Base-by-base conservation (phyloP, 2,113 vertebrate species). In the Smithornis capensis region DNA sequence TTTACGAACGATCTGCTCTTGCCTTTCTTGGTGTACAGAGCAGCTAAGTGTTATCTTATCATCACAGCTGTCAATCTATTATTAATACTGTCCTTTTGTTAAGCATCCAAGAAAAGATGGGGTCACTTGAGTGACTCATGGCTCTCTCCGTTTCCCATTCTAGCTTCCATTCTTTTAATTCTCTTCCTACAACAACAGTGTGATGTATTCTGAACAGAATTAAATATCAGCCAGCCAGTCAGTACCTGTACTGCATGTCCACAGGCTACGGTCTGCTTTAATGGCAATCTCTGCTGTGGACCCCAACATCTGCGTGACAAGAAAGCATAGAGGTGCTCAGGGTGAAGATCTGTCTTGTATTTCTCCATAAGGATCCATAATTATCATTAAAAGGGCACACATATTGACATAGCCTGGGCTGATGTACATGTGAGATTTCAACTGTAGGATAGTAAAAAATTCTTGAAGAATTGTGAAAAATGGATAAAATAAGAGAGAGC, bases 61-160 rank as follows among this genome's bases (percentile, higher is more conserved):
- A 88, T 95, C 90, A 90, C 83, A 94, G 93, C 92, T 97, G 95
- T 87, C 95, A 95, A 95, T 97, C 92, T 97, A 92, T 97, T 97
- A 97, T 97, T 97, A 96, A 97, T 94, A 62, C 74, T 56, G 69
- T 85, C 94, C 92, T 91, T 97, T 94, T 96, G 94, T 84, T 42
- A 93, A 96, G 92, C 84, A 37, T 78, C 70, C 79, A 93, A 87
- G 90, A 83, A 87, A 90, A 93, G 62, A 70, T 0, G 7, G 52
- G 95, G 94, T 94, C 90, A 94, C 89, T 70, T 29, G 62, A 94
- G 69, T 89, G 88, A 91, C 94, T 95, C 86, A 79, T 2, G 38
- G 89, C 79, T 80, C 79, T 77, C 71, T 90, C 50, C 65, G 27
- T 94, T 95, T 59, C 16, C 50, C 50, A 70, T 55, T 89, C 52